Percentiles rank a stretch among this genome's conserved stretches.
phyloP scores from a whole-genome alignment of 2,797 vertebrate genomes.

The Danio kyathit region DNA sequence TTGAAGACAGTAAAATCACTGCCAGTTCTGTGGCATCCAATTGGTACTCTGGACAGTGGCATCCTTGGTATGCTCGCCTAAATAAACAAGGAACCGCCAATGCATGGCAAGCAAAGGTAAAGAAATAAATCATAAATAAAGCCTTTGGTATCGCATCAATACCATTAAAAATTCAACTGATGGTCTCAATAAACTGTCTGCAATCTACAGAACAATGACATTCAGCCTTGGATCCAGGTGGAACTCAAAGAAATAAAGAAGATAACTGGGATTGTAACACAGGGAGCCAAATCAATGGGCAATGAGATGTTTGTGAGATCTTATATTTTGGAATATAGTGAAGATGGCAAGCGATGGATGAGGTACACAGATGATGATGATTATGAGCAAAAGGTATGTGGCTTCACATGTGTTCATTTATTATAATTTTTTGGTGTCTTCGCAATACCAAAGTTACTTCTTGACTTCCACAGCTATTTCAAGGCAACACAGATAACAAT shows the following conservation, averaged over 20 bases:
- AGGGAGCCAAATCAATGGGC: constrained; percentile 86
- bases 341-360: constrained; percentile 84
- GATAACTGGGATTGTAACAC: constrained; percentile 91
- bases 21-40: constrained; percentile 85
- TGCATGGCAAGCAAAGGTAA: constrained; percentile 93
- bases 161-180: not conserved
- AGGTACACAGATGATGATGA: constrained; percentile 80
- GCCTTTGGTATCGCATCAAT: not conserved
- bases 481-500: constrained; percentile 84
- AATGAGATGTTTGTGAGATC: constrained; percentile 86
- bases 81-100: constrained; percentile 86
- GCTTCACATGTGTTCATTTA: not conserved
- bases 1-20: constrained; percentile 83
- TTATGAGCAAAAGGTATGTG: constrained; percentile 82
- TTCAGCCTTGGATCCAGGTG: constrained; percentile 92
- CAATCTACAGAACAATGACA: constrained; percentile 79
- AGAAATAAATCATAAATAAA: not conserved
- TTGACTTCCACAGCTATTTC: constrained; percentile 83
- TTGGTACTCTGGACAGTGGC: constrained; percentile 86
- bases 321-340: constrained; percentile 84
- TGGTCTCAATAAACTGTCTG: not conserved
- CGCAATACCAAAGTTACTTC: not conserved
- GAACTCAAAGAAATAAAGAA: constrained; percentile 87
- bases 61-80: constrained; percentile 85
- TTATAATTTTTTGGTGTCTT: not conserved